Conservation (phyloP, 2,888 invertebrate genomes). For the Danaus chrysippus region DNA sequence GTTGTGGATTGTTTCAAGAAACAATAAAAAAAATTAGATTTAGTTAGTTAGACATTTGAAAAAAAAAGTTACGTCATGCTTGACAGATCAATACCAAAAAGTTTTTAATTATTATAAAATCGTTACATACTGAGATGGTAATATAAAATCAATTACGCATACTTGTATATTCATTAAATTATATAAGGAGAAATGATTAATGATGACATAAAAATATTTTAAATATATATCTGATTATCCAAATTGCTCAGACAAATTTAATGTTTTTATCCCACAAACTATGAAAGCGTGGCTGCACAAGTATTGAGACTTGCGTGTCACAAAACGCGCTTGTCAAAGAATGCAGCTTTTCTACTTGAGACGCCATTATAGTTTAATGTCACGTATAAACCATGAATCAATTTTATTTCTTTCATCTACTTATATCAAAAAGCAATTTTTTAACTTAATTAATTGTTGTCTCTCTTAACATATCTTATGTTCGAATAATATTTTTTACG, state of each 20-base stretch:
- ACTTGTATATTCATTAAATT: no score
- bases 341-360: constrained; percentile 38
- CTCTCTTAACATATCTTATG: not conserved
- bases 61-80: no score
- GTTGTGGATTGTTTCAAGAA: no score
- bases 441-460: not conserved
- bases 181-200: no score
- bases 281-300: not conserved
- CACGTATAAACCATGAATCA: not conserved
- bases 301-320: constrained; percentile 16
- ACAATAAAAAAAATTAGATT: no score
- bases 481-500: no score
- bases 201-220: not conserved
- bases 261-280: not conserved
- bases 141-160: no score
- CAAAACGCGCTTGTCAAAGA: constrained; percentile 32
- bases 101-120: no score
- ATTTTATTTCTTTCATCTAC: not conserved
- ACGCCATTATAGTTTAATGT: not conserved
- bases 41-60: no score
- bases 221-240: not conserved
- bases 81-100: no score
- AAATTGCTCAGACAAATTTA: no score
- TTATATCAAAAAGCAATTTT: not conserved
- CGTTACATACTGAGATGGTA: no score